Conservation (phyloP, 2,797 vertebrate species). For the Brotula barbata region DNA sequence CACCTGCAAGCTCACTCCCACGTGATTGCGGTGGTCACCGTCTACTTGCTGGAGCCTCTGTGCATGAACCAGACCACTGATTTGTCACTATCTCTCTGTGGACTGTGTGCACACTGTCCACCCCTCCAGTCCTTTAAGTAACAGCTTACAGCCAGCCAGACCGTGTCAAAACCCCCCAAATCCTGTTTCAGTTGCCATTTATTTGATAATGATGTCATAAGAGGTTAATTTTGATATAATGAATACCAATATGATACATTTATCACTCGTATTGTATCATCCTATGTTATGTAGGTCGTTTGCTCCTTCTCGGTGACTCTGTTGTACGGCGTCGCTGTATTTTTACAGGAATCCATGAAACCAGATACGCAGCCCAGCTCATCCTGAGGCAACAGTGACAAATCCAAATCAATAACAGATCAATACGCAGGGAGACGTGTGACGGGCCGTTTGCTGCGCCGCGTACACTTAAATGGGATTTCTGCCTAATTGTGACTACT, state of each 20-base stretch:
- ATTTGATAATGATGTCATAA: no score
- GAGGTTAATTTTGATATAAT: no score
- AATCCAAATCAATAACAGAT: slow-evolving; percentile 35
- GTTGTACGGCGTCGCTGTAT: slow-evolving; percentile 6
- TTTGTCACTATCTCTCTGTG: slow-evolving; percentile 36
- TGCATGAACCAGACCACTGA: slow-evolving; percentile 22
- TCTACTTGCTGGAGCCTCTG: background rate
- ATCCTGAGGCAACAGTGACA: slow-evolving; percentile 18
- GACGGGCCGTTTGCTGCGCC: slow-evolving; percentile 1
- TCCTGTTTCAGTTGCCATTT: no score
- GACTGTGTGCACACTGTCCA: slow-evolving; percentile 10
- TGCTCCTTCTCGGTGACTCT: background rate
- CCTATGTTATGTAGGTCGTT: background rate
- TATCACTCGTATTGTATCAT: no score
- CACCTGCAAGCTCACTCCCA: slow-evolving; percentile 45
- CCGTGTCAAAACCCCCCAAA: no score
- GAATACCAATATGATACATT: no score
- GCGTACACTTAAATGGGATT: slow-evolving; percentile 17
- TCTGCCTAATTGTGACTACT: slow-evolving; percentile 14
- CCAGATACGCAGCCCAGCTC: slow-evolving; percentile 3
- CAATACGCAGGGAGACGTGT: slow-evolving; percentile 24
- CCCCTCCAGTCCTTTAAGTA: no score
- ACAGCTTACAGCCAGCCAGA: no score
- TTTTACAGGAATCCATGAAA: slow-evolving; percentile 13
- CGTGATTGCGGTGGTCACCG: slow-evolving; percentile 45